Percentiles rank a stretch among this genome's conserved stretches.
phyloP scores from a whole-genome alignment of 2,113 vertebrate species.

The Lepidothrix coronata region DNA sequence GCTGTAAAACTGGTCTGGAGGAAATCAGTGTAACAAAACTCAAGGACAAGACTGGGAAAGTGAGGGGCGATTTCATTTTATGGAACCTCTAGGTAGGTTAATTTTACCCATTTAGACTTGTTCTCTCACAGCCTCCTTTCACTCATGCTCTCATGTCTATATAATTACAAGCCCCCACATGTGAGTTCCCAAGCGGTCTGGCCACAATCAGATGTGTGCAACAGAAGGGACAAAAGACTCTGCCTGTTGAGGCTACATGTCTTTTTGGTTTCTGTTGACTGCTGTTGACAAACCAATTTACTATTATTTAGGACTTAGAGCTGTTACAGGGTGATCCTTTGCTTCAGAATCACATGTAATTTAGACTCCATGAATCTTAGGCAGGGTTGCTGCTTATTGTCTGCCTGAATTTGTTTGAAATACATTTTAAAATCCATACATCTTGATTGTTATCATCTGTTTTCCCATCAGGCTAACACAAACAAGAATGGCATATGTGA shows the following conservation, averaged over 20 bases:
- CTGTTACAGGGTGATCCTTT: neutral
- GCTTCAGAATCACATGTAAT: neutral
- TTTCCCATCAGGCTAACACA: neutral
- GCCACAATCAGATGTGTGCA: neutral
- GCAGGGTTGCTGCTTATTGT: neutral
- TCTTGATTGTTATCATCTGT: neutral
- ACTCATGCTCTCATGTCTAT: fast-evolving
- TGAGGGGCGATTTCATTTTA: neutral
- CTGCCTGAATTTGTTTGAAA: neutral
- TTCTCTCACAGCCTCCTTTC: neutral
- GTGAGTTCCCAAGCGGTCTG: neutral
- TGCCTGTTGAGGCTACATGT: neutral
- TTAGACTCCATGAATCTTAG: neutral
- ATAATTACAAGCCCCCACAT: neutral
- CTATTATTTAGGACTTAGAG: neutral
- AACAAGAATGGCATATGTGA: neutral
- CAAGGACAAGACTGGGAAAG: neutral
- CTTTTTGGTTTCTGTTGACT: neutral
- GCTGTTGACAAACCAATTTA: neutral
- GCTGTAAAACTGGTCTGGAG: neutral
- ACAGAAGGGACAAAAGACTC: neutral
- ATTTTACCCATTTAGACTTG: neutral
- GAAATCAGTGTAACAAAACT: neutral
- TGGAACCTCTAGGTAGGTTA: neutral
- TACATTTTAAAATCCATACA: neutral